Percentiles rank a stretch among this genome's conserved stretches.
Conservation (phyloP, 2,888 invertebrate genomes). For the Oxyscelio sp. region DNA sequence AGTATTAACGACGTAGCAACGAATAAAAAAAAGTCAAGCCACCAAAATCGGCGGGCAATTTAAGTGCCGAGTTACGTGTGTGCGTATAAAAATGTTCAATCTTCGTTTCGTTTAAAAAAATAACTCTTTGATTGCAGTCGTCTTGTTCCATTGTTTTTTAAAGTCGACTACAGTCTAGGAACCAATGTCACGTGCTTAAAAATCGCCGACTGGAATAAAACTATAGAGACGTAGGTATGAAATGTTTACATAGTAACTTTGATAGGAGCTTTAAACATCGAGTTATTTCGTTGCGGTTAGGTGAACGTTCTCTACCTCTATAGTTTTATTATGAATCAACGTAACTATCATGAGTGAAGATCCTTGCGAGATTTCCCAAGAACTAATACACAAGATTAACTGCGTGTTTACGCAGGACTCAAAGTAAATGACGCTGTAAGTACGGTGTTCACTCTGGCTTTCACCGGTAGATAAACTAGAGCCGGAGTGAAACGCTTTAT, state of each 20-base stretch:
- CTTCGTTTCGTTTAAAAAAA: conserved; percentile 74
- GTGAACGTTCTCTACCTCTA: conserved; percentile 1
- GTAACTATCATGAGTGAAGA: conserved; percentile 25
- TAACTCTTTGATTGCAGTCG: conserved; percentile 66
- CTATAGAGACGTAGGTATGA: conserved; percentile 15
- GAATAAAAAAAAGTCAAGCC: conserved; percentile 47
- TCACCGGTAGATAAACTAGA: conserved; percentile 97
- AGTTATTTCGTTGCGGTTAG: background rate
- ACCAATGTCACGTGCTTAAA: conserved; percentile 85
- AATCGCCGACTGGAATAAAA: conserved; percentile 59
- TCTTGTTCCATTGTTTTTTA: conserved; percentile 19
- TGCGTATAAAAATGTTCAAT: conserved; percentile 72
- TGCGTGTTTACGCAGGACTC: conserved; percentile 94
- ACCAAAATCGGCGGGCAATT: conserved; percentile 18
- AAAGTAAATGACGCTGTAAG: conserved; percentile 97
- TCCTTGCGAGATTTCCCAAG: conserved; percentile 36
- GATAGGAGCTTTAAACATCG: conserved; percentile 38
- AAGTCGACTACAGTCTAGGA: conserved; percentile 80
- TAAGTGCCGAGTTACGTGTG: conserved; percentile 53
- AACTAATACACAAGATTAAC: conserved; percentile 59
- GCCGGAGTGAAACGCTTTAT: conserved; percentile 94
- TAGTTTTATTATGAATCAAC: conserved; percentile 48
- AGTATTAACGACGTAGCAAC: conserved; percentile 51
- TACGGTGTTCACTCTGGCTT: conserved; percentile 95
- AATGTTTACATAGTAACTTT: background rate